phyloP scores from a whole-genome alignment of 2,888 invertebrate genomes.

The Phyto melanocephala region DNA sequence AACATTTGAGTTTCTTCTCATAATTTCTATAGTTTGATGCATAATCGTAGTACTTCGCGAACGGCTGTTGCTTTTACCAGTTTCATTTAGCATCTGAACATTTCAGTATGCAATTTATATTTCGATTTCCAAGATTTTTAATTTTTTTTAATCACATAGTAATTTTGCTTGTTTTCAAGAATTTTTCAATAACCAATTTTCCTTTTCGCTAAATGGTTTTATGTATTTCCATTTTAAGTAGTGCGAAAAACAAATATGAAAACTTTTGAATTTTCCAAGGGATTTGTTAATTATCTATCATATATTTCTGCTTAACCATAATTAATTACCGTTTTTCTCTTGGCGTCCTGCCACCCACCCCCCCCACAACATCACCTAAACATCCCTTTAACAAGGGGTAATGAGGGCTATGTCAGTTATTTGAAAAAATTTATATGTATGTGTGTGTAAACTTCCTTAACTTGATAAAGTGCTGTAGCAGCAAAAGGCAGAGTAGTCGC shows the following conservation, averaged over 20 bases:
- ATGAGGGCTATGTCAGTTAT: not conserved
- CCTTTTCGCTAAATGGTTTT: not conserved
- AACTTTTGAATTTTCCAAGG: constrained; percentile 19
- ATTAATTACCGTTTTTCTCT: constrained; percentile 36
- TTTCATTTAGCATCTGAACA: no score
- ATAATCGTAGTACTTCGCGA: no score
- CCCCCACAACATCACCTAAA: not conserved
- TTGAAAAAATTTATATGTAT: not conserved
- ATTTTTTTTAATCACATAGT: no score
- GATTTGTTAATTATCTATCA: constrained; percentile 26
- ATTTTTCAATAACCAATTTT: not conserved
- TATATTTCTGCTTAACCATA: constrained; percentile 35
- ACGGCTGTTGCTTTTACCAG: no score
- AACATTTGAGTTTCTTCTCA: no score
- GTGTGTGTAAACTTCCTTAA: not conserved
- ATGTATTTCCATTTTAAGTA: not conserved
- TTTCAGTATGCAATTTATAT: no score
- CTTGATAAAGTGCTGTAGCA: not conserved
- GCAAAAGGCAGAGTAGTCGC: not conserved
- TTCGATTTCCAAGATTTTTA: no score
- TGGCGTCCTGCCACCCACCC: not conserved
- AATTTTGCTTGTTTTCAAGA: no score
- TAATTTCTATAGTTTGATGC: no score
- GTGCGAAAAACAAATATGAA: not conserved
- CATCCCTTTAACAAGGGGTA: not conserved